Evolutionary conservation across 2,113 vertebrate species (phyloP).

Genomic region (Noturus placidus): DNA sequence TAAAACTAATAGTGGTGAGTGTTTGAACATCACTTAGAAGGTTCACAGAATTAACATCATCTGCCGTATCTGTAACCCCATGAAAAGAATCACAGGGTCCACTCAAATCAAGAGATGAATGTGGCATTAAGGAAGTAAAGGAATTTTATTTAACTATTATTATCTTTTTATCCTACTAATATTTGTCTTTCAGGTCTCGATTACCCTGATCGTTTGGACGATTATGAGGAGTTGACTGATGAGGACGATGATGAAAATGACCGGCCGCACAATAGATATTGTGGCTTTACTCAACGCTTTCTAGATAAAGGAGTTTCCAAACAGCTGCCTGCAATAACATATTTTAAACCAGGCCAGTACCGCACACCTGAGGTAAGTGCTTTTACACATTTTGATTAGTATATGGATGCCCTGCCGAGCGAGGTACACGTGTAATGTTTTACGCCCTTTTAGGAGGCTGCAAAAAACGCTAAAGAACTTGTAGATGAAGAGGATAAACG

Average conservation of each 20-base stretch:
- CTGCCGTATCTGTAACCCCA: background rate
- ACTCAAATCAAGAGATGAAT: background rate
- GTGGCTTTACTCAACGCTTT: constrained; percentile 51
- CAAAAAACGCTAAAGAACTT: constrained; percentile 62
- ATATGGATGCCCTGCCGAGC: background rate
- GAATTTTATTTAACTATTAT: background rate
- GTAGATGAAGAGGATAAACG: constrained; percentile 66
- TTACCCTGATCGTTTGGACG: constrained; percentile 13
- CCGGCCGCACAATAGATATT: constrained; percentile 31
- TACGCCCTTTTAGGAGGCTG: constrained; percentile 62
- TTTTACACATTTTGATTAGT: background rate
- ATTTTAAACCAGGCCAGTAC: constrained; percentile 46
- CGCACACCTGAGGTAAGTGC: constrained; percentile 63
- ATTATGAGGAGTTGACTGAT: constrained; percentile 48
- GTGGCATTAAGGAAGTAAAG: background rate
- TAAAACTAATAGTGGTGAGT: background rate
- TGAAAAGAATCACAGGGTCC: background rate
- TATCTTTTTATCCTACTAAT: background rate
- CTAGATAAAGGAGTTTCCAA: background rate
- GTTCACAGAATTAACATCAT: background rate
- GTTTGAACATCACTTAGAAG: background rate
- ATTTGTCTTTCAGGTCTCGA: constrained; percentile 39
- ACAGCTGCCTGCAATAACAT: background rate
- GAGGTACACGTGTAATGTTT: background rate
- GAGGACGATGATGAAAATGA: constrained; percentile 13